Evolutionary conservation across 2,888 invertebrate genomes (phyloP).

Genomic region (Pseudococcus jackbeardsleyi): DNA sequence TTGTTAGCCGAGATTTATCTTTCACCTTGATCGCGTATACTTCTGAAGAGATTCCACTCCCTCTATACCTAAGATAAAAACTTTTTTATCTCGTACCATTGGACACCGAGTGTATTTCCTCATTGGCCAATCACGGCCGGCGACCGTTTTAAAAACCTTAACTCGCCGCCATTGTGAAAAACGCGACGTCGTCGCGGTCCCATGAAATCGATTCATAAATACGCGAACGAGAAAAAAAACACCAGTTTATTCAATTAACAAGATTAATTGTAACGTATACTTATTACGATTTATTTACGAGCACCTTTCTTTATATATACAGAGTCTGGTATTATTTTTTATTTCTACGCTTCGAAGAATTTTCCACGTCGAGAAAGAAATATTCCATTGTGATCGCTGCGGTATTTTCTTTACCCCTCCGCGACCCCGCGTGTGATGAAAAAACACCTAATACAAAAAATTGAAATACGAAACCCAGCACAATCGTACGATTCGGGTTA

Average conservation of each 20-base stretch:
- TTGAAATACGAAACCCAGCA: no score
- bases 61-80: constrained; percentile 42
- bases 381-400: no score
- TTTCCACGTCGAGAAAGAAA: no score
- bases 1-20: constrained; percentile 60
- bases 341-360: no score
- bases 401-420: no score
- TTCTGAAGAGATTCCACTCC: constrained; percentile 57
- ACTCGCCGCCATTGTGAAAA: constrained; percentile 34
- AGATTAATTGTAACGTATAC: neutral
- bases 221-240: neutral
- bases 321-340: no score
- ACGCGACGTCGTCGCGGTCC: neutral
- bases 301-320: no score
- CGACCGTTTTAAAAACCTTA: neutral
- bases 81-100: constrained; percentile 59
- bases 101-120: constrained; percentile 52
- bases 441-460: no score
- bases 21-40: constrained; percentile 58
- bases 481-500: no score
- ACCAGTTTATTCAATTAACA: neutral
- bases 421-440: no score
- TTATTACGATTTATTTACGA: no score
- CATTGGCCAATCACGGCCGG: constrained; percentile 49
- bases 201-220: neutral